Evolutionary conservation across 2,888 invertebrate species (phyloP).

Genomic region (Agapostemon virescens): DNA sequence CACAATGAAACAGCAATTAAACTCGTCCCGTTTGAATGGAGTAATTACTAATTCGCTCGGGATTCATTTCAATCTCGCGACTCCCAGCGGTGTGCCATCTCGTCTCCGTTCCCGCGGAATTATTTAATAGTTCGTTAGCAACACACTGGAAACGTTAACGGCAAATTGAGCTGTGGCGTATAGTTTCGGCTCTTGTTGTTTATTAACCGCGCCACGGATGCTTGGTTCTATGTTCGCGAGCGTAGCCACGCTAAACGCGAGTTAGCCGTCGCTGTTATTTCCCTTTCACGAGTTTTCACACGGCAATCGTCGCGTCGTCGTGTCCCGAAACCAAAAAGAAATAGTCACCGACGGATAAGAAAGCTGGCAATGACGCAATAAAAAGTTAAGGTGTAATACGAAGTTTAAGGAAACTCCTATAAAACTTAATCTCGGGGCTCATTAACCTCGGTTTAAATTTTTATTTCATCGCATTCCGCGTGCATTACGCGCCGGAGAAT

Average conservation of each 20-base stretch:
- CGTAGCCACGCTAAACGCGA: neutral
- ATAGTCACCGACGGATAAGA: too few relatives aligned
- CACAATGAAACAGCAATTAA: neutral
- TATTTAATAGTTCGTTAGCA: neutral
- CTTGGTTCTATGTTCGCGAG: neutral
- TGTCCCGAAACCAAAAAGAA: too few relatives aligned
- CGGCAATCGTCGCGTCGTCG: too few relatives aligned
- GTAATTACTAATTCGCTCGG: neutral
- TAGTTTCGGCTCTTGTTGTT: neutral
- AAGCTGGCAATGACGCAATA: neutral
- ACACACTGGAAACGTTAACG: neutral
- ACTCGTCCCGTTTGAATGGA: neutral
- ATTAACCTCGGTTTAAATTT: neutral
- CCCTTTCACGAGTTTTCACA: too few relatives aligned
- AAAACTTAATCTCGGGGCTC: neutral
- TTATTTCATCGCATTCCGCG: neutral
- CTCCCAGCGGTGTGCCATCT: neutral
- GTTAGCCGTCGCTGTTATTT: too few relatives aligned
- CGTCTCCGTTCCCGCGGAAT: neutral
- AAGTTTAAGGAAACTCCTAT: neutral
- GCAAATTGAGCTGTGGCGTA: neutral
- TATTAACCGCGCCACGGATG: neutral
- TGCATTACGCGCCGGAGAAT: neutral
- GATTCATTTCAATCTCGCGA: neutral
- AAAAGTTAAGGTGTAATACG: neutral